These are phyloP conservation scores for Fregetta grallaria DNA, from an alignment of 2,113 vertebrate genomes.

Conservation along the genomic window DNA sequence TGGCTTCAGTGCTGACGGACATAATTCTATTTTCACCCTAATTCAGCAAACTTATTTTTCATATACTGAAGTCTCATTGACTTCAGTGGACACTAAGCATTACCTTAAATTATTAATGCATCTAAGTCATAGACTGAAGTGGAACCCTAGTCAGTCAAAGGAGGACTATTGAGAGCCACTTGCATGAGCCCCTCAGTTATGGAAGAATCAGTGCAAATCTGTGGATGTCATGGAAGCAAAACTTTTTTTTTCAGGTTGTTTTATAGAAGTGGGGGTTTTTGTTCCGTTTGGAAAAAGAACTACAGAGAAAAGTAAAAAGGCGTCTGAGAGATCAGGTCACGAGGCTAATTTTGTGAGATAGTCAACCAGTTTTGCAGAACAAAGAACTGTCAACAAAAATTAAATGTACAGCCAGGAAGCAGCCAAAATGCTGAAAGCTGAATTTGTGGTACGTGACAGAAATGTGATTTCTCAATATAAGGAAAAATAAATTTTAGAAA, in stretches of 20 bases:
- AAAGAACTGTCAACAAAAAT: neutral
- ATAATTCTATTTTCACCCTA: neutral
- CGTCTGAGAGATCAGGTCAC: neutral
- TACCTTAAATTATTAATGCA: neutral
- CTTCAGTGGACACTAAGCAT: neutral
- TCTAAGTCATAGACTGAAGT: neutral
- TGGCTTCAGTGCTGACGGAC: neutral
- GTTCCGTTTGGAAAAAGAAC: neutral
- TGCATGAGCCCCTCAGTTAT: fast-evolving
- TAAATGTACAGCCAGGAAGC: neutral
- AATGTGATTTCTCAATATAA: neutral
- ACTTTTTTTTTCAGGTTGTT: neutral
- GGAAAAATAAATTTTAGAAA: neutral
- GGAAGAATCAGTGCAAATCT: neutral
- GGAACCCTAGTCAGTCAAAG: neutral
- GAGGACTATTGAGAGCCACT: neutral
- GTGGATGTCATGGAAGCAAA: neutral
- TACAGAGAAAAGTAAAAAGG: neutral
- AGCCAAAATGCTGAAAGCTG: neutral
- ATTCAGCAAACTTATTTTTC: neutral
- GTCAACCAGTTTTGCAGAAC: neutral
- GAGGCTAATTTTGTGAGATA: neutral
- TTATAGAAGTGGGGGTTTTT: neutral
- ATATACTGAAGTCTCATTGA: neutral
- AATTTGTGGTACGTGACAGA: neutral